Evolutionary conservation across 2,888 invertebrate species (phyloP), one percentile per base, ranked within the genome.

Genomic region (Argynnis bischoffii): DNA sequence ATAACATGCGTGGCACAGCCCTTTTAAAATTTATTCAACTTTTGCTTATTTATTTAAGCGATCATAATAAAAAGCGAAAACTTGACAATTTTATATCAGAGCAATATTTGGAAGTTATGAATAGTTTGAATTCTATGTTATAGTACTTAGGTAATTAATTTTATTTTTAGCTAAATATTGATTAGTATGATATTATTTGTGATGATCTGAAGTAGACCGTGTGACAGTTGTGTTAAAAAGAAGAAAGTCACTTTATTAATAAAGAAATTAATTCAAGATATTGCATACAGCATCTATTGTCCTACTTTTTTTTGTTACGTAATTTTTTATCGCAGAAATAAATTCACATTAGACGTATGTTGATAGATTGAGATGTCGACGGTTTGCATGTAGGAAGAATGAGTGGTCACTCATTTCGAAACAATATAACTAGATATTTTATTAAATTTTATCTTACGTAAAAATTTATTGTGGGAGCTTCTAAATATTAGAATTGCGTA

Each of bases 251-350:
- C 63, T 59, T 53, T 65, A 65, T 69, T 63, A 59, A 67, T 65
- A 65, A 65, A 55, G 63, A 71, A 69, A 69, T 71, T 59, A 55
- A 71, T 63, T 71, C 64, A 51, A 55, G 55, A 63, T 71, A 54
- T 67, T 78, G 78, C 80, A 79, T 77, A 72, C 70, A 72, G 74
- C 73, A 75, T 72, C 75, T 74, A 76, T 72, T 77, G 84, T 78
- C 79, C 82, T 70, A 83, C 81, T 83, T 85, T 82, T 78, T 68
- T 72, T 72, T 61, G 74, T 84, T 83, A 81, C 77, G 78, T 84
- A 82, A 83, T 64, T 68, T 63, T 75, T 77, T 79, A 81, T 77
- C 74, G 75, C 75, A 75, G 74, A 80, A 78, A 76, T 73, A 69
- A 74, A 76, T 77, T 76, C 75, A 75, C 77, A 79, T 81, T 80